Evolutionary conservation across 2,113 vertebrate species (phyloP).

Genomic region (Dasypus novemcinctus): DNA sequence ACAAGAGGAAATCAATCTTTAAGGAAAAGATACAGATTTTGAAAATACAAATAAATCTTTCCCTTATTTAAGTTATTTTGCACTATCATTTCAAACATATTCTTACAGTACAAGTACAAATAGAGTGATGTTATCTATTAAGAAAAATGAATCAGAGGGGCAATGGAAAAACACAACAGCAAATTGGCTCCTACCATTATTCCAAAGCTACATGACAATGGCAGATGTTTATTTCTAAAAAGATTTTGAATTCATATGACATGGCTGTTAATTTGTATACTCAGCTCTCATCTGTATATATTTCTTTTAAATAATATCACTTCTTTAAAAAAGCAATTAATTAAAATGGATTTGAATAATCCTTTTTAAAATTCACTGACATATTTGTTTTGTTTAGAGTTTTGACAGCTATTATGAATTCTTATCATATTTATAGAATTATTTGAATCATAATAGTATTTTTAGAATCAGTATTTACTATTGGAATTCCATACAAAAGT

Average conservation of each 20-base stretch:
- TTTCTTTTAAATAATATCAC: slow-evolving; percentile 8
- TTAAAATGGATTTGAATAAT: slow-evolving; percentile 43
- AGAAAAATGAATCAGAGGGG: not conserved
- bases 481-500: slow-evolving; percentile 43
- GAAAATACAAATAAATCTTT: slow-evolving; percentile 22
- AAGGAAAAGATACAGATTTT: not conserved
- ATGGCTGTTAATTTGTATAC: not conserved
- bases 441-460: slow-evolving; percentile 49
- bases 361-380: slow-evolving; percentile 32
- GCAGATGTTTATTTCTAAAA: not conserved
- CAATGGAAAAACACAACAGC: not conserved
- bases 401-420: slow-evolving; percentile 54
- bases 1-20: not conserved
- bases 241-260: not conserved
- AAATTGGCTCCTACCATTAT: not conserved
- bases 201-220: not conserved
- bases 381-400: slow-evolving; percentile 56
- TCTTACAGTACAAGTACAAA: not conserved
- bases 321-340: slow-evolving; percentile 8
- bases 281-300: not conserved
- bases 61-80: slow-evolving; percentile 12
- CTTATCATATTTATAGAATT: slow-evolving; percentile 45
- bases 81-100: not conserved
- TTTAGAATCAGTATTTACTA: slow-evolving; percentile 56
- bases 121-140: not conserved